A percentile compares a stretch with the other conserved stretches of the same genome.
These are phyloP conservation scores for Panagrolaimus sp. DNA, from an alignment of 1,140 invertebrate species.

Conservation along the genomic window DNA sequence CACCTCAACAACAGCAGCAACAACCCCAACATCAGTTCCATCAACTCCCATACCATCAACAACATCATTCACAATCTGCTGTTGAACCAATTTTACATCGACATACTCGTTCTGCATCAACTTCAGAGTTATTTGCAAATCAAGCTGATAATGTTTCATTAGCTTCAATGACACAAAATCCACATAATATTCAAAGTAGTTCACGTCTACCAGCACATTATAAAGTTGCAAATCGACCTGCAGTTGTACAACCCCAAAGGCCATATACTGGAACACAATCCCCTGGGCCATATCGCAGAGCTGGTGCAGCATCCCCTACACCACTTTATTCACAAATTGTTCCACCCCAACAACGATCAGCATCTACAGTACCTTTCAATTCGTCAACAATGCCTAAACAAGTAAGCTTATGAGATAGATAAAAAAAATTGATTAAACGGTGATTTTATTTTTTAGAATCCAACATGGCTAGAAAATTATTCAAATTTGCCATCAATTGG, in stretches of 20 bases:
- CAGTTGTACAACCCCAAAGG: slow-evolving; percentile 24
- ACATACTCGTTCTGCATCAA: slow-evolving; percentile 26
- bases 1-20: too few species aligned
- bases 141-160: not conserved
- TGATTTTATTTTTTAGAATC: slow-evolving; percentile 1
- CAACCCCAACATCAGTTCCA: too few species aligned
- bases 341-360: slow-evolving; percentile 6
- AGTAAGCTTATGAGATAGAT: too few species aligned
- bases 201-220: slow-evolving; percentile 32
- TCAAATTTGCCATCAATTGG: not conserved
- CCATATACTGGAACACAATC: not conserved
- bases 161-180: not conserved
- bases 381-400: not conserved
- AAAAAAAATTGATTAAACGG: too few species aligned
- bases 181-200: not conserved
- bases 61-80: not conserved
- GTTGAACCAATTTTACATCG: not conserved
- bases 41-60: too few species aligned
- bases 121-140: slow-evolving; percentile 23
- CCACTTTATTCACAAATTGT: slow-evolving; percentile 16
- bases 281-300: not conserved
- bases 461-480: not conserved
- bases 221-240: slow-evolving; percentile 8
- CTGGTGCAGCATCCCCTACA: slow-evolving; percentile 12
- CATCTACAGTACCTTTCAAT: slow-evolving; percentile 18